Evolutionary conservation across 2,888 invertebrate species (phyloP).

Genomic region (Anodontia alba): DNA sequence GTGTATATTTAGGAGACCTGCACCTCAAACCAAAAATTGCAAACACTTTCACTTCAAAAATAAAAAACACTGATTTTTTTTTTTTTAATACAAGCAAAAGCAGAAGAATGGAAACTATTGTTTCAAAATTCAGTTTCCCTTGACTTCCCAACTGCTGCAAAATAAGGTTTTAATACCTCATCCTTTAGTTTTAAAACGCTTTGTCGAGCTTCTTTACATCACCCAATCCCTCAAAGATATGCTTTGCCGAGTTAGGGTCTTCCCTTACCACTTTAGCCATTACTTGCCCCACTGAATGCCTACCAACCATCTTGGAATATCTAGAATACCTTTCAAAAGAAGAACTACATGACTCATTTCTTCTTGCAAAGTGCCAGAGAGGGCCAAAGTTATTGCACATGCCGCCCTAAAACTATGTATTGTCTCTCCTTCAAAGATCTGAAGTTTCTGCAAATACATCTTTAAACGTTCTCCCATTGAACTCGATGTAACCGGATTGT

Average conservation of each 20-base stretch:
- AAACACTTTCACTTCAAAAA: no score
- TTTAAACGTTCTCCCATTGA: constrained; percentile 3
- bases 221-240: neutral
- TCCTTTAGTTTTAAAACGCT: neutral
- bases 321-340: constrained; percentile 6
- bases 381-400: neutral
- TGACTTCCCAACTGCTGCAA: no score
- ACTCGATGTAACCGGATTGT: neutral
- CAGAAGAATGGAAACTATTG: no score
- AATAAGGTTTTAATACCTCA: no score
- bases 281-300: neutral
- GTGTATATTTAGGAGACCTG: no score
- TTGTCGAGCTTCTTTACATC: neutral
- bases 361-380: neutral
- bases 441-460: constrained; percentile 5
- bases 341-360: constrained; percentile 2
- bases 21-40: no score
- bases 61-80: neutral
- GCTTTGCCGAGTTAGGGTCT: neutral
- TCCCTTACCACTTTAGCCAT: constrained; percentile 8
- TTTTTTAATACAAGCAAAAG: neutral
- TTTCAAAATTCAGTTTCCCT: no score
- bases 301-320: neutral
- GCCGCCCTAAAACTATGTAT: neutral
- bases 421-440: neutral